phyloP scores from a whole-genome alignment of 2,888 invertebrate species.

The Diaprepes abbreviatus region DNA sequence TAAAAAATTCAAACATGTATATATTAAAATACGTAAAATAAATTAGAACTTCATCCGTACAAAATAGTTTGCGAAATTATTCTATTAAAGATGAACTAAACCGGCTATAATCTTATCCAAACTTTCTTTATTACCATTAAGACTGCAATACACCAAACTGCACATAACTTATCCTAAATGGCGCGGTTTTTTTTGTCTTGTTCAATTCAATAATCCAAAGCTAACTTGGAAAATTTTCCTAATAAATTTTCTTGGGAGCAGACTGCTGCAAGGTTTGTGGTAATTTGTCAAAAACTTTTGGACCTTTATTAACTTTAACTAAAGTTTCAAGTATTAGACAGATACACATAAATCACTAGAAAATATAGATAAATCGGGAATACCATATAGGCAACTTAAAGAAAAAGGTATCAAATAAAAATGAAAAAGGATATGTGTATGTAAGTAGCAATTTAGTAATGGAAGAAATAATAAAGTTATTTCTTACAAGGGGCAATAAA shows the following conservation, averaged over 20 bases:
- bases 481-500: too few relatives aligned
- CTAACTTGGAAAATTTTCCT: slow-evolving; percentile 34
- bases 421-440: too few relatives aligned
- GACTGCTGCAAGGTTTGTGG: slow-evolving; percentile 27
- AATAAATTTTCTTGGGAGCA: slow-evolving; percentile 37
- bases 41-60: too few relatives aligned
- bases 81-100: too few relatives aligned
- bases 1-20: too few relatives aligned
- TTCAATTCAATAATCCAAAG: slow-evolving; percentile 33
- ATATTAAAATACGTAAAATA: too few relatives aligned
- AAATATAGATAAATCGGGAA: slow-evolving; percentile 29
- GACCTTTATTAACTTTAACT: slow-evolving; percentile 43
- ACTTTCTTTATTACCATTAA: neutral
- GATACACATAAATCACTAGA: slow-evolving; percentile 38
- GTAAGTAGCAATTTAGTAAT: too few relatives aligned
- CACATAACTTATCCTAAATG: slow-evolving; percentile 3
- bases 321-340: slow-evolving; percentile 34
- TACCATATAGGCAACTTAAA: too few relatives aligned
- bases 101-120: too few relatives aligned
- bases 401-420: too few relatives aligned
- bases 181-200: slow-evolving; percentile 25
- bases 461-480: too few relatives aligned
- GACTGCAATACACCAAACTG: neutral
- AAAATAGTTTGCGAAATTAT: too few relatives aligned
- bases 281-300: slow-evolving; percentile 46